Evolutionary conservation across 2,797 vertebrate genomes (phyloP).

Genomic region (Rhynchotus rufescens): DNA sequence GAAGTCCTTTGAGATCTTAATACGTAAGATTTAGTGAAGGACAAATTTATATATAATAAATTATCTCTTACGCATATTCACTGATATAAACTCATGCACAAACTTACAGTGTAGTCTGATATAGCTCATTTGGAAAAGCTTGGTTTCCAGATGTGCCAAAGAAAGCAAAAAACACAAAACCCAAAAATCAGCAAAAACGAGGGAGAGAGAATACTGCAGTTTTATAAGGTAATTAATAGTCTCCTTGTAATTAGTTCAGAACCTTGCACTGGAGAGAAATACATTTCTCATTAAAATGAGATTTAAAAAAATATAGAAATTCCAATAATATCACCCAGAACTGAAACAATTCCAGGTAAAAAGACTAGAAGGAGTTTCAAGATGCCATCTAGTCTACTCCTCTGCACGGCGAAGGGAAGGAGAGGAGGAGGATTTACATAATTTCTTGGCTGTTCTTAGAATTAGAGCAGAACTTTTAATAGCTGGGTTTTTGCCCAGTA

Average conservation of each 20-base stretch:
- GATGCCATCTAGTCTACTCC: neutral
- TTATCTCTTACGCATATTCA: neutral
- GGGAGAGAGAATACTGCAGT: neutral
- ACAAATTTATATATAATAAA: neutral
- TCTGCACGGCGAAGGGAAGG: neutral
- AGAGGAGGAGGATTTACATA: slow-evolving; percentile 16
- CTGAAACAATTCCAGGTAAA: neutral
- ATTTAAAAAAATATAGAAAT: neutral
- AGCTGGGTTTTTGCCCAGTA: slow-evolving; percentile 40
- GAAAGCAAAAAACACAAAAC: too few species aligned
- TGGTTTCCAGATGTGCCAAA: neutral
- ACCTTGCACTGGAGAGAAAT: neutral
- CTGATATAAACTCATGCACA: neutral
- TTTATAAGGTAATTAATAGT: neutral
- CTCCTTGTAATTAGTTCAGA: neutral
- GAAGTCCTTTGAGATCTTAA: neutral
- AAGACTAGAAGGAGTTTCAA: neutral
- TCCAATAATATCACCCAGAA: neutral
- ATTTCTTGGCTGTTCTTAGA: slow-evolving; percentile 24
- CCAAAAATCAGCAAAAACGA: neutral
- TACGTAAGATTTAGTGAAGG: neutral
- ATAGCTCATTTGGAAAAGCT: neutral
- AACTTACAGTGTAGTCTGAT: neutral
- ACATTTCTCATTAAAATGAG: neutral
- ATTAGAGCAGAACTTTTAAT: slow-evolving; percentile 44